Base-by-base conservation (phyloP, 2,888 invertebrate genomes). In the Pollenia griseotomentosa region DNA sequence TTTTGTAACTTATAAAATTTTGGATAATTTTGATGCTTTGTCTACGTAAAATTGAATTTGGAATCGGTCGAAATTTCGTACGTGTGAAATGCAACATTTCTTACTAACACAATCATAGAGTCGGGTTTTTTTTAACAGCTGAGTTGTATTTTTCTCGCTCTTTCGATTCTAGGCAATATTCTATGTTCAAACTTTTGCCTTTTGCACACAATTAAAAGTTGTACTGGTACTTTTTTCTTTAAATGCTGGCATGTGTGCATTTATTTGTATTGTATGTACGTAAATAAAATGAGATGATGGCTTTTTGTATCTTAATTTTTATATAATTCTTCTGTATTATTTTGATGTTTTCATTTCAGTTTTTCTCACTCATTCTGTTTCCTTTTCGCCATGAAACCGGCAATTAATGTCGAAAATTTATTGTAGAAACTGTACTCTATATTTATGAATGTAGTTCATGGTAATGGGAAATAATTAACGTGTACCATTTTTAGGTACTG, bases 321-420 rank as follows among this genome's bases (percentile, higher is more conserved):
- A 48, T 33, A 6, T 57, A 57, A 16, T 4, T 55, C 44, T 46
- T 53, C 42, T 55, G 19, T 51, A 11, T 61, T 61, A 61, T 79
- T 79, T 68, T 74, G 68, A 77, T 77, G 71, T 71, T 82, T 73
- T 48, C 68, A 66, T 81, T 66, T 48, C 40, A 53, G 33, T 53
- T 71, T 55, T 63, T 53, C 51, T 44, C 3, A 51, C 11, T 71
- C 7, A 51, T 8, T 71, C n/a, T 63, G 63, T 74, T 81, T 74
- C 65, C 57, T 75, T 75, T 81, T 86, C 73, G 48, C 78, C 73
- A 86, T 82, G 74, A 78, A 77, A 85, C 82, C 82, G 14, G 77
- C 77, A 86, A 82, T 86, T 86, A 86, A 77, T 78, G 85, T 86
- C 85, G 71, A 86, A 82, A 85, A 82, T 78, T 23, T 53, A 51